Conservation (phyloP, 2,113 vertebrate genomes). For the Steatornis caripensis region DNA sequence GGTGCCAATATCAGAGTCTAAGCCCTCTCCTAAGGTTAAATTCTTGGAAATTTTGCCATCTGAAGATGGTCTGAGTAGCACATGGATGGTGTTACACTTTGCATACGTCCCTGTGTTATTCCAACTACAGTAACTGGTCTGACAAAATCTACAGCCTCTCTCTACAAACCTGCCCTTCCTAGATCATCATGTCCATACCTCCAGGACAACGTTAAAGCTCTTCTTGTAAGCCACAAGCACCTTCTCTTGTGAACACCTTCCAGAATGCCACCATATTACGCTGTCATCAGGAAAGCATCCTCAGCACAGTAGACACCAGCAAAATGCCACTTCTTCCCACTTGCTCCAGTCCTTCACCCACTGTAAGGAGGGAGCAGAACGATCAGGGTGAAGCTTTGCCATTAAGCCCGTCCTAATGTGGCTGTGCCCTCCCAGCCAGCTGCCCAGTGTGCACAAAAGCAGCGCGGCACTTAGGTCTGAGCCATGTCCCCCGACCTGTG, state of each 20-base stretch:
- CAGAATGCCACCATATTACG: not conserved
- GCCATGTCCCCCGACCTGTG: not conserved
- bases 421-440: not conserved
- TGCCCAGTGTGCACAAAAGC: not conserved
- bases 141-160: not conserved
- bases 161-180: not conserved
- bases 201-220: not conserved
- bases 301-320: not conserved
- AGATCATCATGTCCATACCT: not conserved
- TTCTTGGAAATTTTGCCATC: not conserved
- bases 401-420: not conserved
- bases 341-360: not conserved
- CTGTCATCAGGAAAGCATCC: not conserved
- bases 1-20: not conserved
- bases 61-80: not conserved
- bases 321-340: not conserved
- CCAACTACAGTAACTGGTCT: not conserved
- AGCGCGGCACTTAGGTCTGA: not conserved
- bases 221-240: not conserved
- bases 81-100: accelerated
- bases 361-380: not conserved
- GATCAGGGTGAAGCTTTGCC: not conserved
- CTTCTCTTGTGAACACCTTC: not conserved
- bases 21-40: not conserved
- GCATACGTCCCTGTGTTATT: not conserved